Percentiles rank a stretch among this genome's conserved stretches.
Conservation (phyloP, 2,797 vertebrate species). For the Phylloscopus collybita region DNA sequence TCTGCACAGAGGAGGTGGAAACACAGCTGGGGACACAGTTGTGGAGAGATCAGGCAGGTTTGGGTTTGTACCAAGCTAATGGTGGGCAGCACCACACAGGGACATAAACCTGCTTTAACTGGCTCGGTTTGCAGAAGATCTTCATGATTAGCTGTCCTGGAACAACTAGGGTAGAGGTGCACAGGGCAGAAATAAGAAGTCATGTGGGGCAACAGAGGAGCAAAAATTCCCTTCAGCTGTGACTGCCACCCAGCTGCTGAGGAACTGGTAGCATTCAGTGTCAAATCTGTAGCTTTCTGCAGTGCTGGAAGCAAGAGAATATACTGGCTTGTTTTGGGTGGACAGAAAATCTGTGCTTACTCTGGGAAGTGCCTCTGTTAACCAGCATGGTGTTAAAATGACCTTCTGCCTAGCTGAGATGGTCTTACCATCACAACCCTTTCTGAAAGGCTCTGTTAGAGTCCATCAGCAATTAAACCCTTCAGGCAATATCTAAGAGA, state of each 20-base stretch:
- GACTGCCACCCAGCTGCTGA: not conserved
- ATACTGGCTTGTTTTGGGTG: not conserved
- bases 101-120: not conserved
- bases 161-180: not conserved
- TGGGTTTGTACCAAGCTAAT: not conserved
- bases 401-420: not conserved
- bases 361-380: not conserved
- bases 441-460: not conserved
- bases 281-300: not conserved
- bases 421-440: not conserved
- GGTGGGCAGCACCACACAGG: not conserved
- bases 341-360: not conserved
- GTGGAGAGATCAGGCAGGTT: fast-evolving
- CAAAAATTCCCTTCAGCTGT: not conserved
- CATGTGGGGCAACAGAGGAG: not conserved
- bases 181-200: not conserved
- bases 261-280: not conserved
- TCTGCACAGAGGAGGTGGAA: not conserved
- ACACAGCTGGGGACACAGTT: not conserved
- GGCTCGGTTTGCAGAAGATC: not conserved
- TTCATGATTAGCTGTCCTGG: not conserved
- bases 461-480: not conserved
- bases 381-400: not conserved
- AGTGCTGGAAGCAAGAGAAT: not conserved
- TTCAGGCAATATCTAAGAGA: not conserved